Evolutionary conservation across 2,888 invertebrate genomes (phyloP).

Genomic region (Heliconius ismenius): DNA sequence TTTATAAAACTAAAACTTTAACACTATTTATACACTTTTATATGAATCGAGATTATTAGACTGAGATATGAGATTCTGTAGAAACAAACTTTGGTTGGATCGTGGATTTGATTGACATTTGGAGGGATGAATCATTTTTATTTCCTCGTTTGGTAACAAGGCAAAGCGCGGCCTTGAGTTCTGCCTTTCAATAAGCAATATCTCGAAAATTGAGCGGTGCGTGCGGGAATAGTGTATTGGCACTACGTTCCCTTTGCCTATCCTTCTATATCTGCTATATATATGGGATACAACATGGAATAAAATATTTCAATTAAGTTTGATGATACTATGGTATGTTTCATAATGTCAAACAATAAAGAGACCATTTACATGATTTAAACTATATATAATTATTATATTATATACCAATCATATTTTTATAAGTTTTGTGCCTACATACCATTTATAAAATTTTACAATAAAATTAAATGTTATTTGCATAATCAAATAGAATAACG

Average conservation of each 20-base stretch:
- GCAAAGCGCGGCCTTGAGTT: too few relatives aligned
- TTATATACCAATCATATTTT: too few relatives aligned
- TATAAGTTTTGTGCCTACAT: not conserved
- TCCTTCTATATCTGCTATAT: too few relatives aligned
- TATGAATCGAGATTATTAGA: not conserved
- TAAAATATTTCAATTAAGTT: too few relatives aligned
- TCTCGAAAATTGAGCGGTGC: too few relatives aligned
- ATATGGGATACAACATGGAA: too few relatives aligned
- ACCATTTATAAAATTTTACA: not conserved
- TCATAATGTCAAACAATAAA: not conserved
- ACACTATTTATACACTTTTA: slow-evolving; percentile 15
- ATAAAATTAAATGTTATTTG: not conserved
- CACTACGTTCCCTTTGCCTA: too few relatives aligned
- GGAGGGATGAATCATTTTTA: too few relatives aligned
- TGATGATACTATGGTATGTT: not conserved
- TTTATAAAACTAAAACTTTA: slow-evolving; percentile 10
- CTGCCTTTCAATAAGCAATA: too few relatives aligned
- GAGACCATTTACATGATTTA: not conserved
- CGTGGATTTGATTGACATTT: too few relatives aligned
- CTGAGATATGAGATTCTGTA: slow-evolving; percentile 6
- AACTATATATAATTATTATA: not conserved
- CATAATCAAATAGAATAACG: not conserved
- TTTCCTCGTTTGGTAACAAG: too few relatives aligned
- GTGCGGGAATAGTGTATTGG: too few relatives aligned
- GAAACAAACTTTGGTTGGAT: not conserved